Percentiles rank a stretch among this genome's conserved stretches.
Evolutionary conservation across 2,888 invertebrate genomes (phyloP).

Genomic region (Nymphalis c-album): DNA sequence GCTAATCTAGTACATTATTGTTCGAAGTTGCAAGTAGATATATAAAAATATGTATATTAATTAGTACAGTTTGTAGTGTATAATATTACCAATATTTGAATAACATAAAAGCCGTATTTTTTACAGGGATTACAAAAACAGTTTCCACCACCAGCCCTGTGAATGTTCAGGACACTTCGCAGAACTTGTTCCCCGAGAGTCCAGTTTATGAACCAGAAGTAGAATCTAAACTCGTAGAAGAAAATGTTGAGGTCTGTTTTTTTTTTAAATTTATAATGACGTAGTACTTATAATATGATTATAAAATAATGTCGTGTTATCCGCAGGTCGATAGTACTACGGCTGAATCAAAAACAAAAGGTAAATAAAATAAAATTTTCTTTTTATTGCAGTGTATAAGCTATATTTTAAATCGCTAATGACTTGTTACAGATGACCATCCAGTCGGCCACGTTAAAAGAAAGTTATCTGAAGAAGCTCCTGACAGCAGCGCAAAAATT

Average conservation of each 20-base stretch:
- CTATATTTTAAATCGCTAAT: conserved; percentile 1
- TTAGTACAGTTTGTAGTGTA: too few species aligned
- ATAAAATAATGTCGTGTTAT: not conserved
- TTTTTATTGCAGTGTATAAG: not conserved
- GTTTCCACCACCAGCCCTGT: conserved; percentile 21
- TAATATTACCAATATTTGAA: too few species aligned
- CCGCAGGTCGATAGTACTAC: conserved; percentile 40
- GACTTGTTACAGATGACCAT: conserved; percentile 53
- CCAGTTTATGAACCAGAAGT: conserved; percentile 73
- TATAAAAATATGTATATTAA: too few species aligned
- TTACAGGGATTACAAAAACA: conserved; percentile 26
- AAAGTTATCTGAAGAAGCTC: conserved; percentile 60
- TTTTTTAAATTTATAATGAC: too few species aligned
- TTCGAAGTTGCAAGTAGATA: too few species aligned
- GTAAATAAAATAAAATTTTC: conserved; percentile 25
- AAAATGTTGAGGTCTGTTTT: conserved; percentile 45
- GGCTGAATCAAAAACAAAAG: conserved; percentile 42
- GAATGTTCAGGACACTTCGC: conserved; percentile 49
- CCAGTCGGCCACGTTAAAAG: conserved; percentile 54
- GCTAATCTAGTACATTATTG: too few species aligned
- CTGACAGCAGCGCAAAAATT: conserved; percentile 59
- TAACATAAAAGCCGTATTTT: too few species aligned
- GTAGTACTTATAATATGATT: not conserved
- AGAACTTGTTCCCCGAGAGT: conserved; percentile 69
- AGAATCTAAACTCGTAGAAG: conserved; percentile 44